Conservation (phyloP, 2,113 vertebrate species). For the Eptesicus fuscus region DNA sequence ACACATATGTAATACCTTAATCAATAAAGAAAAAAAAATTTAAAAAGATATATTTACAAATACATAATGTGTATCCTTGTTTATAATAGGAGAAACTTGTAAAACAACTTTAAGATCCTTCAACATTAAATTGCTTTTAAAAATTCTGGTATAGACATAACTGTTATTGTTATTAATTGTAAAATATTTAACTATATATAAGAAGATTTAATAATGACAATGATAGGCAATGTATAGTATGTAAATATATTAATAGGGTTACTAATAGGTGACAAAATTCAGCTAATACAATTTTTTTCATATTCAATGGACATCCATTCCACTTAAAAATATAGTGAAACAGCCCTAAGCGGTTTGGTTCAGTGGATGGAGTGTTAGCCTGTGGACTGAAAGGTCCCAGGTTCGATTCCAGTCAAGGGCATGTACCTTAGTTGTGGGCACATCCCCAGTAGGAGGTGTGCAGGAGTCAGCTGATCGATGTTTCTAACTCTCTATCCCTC, state of each 20-base stretch:
- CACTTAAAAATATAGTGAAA: neutral
- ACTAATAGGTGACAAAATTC: neutral
- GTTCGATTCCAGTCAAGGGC: too few relatives aligned
- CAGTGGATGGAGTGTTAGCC: too few relatives aligned
- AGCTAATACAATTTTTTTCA: neutral
- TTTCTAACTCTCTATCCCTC: too few relatives aligned
- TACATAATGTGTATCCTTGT: neutral
- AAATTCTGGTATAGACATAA: neutral
- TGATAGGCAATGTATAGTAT: neutral
- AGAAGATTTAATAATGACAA: neutral
- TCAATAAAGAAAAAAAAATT: too few relatives aligned
- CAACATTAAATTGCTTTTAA: neutral
- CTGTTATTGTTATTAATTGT: neutral
- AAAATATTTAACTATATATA: neutral
- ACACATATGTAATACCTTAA: too few relatives aligned
- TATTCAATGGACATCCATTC: neutral
- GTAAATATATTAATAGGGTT: neutral
- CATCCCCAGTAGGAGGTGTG: too few relatives aligned
- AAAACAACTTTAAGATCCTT: neutral
- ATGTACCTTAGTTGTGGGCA: too few relatives aligned
- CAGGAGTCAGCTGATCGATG: too few relatives aligned
- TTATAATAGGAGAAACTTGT: neutral
- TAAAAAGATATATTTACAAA: neutral
- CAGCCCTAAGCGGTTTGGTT: too few relatives aligned
- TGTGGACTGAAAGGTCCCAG: too few relatives aligned